Percentiles rank a stretch among this genome's conserved stretches.
phyloP scores from a whole-genome alignment of 2,888 invertebrate genomes.

The Xanthia togata region DNA sequence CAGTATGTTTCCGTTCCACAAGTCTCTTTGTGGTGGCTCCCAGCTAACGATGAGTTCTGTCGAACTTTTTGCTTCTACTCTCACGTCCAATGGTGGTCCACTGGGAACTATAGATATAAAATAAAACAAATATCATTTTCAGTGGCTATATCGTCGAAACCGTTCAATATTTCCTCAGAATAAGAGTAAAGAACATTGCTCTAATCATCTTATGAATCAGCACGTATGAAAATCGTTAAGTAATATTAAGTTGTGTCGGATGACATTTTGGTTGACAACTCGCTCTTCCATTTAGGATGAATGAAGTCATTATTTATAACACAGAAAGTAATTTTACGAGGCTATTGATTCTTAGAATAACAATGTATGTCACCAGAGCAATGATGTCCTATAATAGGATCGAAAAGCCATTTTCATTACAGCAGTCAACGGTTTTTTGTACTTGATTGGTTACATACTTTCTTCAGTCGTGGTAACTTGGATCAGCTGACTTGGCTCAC shows the following conservation, averaged over 20 bases:
- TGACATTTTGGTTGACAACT: not conserved
- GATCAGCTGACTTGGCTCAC: slow-evolving; percentile 96
- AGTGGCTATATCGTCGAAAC: not conserved
- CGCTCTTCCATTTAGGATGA: not conserved
- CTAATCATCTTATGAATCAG: not conserved
- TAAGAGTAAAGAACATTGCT: not conserved
- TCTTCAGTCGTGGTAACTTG: slow-evolving; percentile 96
- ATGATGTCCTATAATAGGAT: not conserved
- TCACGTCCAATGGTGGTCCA: slow-evolving; percentile 95
- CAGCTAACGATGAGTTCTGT: slow-evolving; percentile 96
- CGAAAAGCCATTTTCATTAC: not conserved
- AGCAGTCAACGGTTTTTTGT: not conserved
- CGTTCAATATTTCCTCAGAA: not conserved
- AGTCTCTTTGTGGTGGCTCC: slow-evolving; percentile 96
- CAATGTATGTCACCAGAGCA: not conserved
- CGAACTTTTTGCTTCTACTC: slow-evolving; percentile 95
- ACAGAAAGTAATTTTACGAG: not conserved
- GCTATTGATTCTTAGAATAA: not conserved
- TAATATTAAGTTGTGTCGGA: too few species aligned
- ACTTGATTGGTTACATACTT: slow-evolving; percentile 82
- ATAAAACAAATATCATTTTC: not conserved
- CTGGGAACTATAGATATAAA: slow-evolving; percentile 91
- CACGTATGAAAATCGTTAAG: not conserved
- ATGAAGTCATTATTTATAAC: not conserved
- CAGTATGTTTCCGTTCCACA: slow-evolving; percentile 96